Conservation (phyloP, 2,888 invertebrate genomes). For the Aporophyla lueneburgensis region DNA sequence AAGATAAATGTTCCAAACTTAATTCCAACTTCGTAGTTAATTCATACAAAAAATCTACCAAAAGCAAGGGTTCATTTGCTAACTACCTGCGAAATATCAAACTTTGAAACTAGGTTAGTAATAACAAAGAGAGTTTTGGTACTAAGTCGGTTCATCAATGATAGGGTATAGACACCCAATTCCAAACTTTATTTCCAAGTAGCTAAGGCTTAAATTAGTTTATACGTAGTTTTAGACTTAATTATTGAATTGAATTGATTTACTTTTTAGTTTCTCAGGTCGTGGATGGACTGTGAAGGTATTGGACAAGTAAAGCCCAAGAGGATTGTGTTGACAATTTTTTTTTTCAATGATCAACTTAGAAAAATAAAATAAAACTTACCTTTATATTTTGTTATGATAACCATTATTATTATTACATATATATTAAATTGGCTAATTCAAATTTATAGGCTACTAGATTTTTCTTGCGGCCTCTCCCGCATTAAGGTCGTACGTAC, state of each 20-base stretch:
- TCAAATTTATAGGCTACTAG: too few species aligned
- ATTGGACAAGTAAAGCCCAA: constrained; percentile 12
- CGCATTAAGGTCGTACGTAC: too few species aligned
- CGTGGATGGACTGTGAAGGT: constrained; percentile 32
- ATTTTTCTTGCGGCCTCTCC: too few species aligned
- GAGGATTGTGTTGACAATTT: constrained; percentile 16
- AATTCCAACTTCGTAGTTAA: constrained; percentile 13
- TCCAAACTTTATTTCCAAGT: constrained; percentile 24
- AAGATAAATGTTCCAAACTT: constrained; percentile 46
- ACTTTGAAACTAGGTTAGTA: constrained; percentile 58
- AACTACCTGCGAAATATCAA: constrained; percentile 53
- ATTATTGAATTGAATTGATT: constrained; percentile 62
- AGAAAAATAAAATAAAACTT: neutral
- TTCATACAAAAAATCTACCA: constrained; percentile 47
- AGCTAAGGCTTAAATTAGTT: constrained; percentile 19
- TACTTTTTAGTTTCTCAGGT: constrained; percentile 40
- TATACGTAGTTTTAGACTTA: constrained; percentile 29
- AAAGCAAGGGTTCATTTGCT: constrained; percentile 50
- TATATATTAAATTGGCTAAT: neutral
- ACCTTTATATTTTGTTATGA: too few species aligned
- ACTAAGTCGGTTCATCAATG: constrained; percentile 53
- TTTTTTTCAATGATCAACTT: neutral
- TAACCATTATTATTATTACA: too few species aligned
- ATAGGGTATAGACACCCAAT: constrained; percentile 21
- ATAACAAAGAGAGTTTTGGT: constrained; percentile 56